phyloP scores from a whole-genome alignment of 2,888 invertebrate species.

The Oxystoma pomonae region DNA sequence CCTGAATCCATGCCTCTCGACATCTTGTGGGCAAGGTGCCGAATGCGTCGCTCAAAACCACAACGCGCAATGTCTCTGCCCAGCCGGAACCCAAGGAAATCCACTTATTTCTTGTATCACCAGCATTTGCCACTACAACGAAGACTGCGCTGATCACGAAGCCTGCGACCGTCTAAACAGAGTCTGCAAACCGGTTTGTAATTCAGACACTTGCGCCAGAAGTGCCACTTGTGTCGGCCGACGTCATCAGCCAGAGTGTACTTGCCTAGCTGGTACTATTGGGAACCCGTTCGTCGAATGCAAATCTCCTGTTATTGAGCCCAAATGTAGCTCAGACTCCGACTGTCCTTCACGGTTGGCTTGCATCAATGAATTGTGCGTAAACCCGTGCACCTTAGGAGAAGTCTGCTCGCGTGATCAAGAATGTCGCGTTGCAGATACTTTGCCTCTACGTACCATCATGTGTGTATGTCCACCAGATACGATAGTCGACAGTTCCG shows the following conservation, averaged over 20 bases:
- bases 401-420: conserved; percentile 75
- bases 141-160: conserved; percentile 82
- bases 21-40: conserved; percentile 76
- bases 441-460: conserved; percentile 75
- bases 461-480: conserved; percentile 85
- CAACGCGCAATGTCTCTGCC: conserved; percentile 77
- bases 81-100: conserved; percentile 80
- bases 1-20: conserved; percentile 66
- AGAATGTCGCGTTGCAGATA: conserved; percentile 73
- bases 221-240: conserved; percentile 72
- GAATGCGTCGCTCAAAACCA: conserved; percentile 73
- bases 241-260: conserved; percentile 73
- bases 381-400: conserved; percentile 69
- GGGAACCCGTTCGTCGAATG: conserved; percentile 80
- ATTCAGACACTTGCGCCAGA: conserved; percentile 74
- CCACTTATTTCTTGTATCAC: conserved; percentile 77
- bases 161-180: conserved; percentile 80
- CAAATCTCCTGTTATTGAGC: conserved; percentile 41
- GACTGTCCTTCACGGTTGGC: conserved; percentile 73
- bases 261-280: conserved; percentile 67
- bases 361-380: conserved; percentile 72
- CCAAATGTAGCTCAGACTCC: conserved; percentile 69
- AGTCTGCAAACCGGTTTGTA: conserved; percentile 77
- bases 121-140: conserved; percentile 81
- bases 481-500: conserved; percentile 68